Base-by-base conservation (phyloP, 2,888 invertebrate species). In the Cheilosia urbana region DNA sequence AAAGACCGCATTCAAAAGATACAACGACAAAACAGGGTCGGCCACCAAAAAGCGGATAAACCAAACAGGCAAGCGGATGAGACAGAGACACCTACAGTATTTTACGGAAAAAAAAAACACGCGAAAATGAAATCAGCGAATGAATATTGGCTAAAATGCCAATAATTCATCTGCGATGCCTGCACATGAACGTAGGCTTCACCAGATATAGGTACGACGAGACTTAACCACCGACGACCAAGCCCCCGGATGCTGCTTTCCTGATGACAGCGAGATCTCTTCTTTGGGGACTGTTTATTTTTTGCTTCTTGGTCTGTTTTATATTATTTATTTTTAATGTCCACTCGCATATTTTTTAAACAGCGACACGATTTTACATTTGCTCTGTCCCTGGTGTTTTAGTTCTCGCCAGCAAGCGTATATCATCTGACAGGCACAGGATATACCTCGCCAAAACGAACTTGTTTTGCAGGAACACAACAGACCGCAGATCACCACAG, bases 101-200 rank as follows among this genome's bases (percentile, higher is more conserved):
- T 63, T 49, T 47, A 9, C 9, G n/a, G 4, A 57, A 51, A 11
- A 84, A 68, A 21, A 62, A 72, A 30, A 34, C 15, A 30, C 24
- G 79, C 60, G 63, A 79, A 73, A 82, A 71, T 72, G 65, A 81
- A 77, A 78, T 73, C 87, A 82, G 75, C 87, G 88, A 88, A 87
- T 88, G 90, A 89, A 90, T 91, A 90, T 91, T 91, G 91, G 91
- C 91, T 91, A 91, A 92, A 91, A 91, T 90, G 92, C 91, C 91
- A 91, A 91, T 92, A 91, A 91, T 91, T 91, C 91, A 91, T 91
- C 92, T 92, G 91, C 90, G 91, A 91, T 91, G 91, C 91, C 90
- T 91, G 92, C 91, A 91, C 91, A 91, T 91, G 91, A 89, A 90
- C 91, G 91, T 90, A 89, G 84, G 84, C 88, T 81, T 66, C 80